Evolutionary conservation across 1,140 invertebrate genomes (phyloP).

Genomic region (Mercenaria mercenaria): DNA sequence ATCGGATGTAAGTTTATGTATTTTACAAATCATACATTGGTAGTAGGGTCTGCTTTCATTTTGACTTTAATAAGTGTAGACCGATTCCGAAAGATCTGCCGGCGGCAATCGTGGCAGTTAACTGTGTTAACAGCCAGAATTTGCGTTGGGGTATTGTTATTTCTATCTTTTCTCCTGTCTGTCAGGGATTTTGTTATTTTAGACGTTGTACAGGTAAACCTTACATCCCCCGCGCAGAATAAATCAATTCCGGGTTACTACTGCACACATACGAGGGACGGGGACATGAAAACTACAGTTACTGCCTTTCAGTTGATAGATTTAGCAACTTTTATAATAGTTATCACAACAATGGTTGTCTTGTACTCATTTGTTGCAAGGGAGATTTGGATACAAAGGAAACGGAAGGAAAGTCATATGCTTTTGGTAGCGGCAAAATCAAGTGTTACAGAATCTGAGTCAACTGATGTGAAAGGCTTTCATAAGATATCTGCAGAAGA

Average conservation of each 20-base stretch:
- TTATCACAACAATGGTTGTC: not conserved
- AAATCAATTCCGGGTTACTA: not conserved
- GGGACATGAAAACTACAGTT: not conserved
- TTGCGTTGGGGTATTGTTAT: too few relatives aligned
- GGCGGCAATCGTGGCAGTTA: not conserved
- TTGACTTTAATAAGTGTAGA: not conserved
- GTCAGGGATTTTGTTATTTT: too few relatives aligned
- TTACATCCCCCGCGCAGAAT: not conserved
- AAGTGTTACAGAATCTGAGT: not conserved
- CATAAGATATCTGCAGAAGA: not conserved
- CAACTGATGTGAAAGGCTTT: not conserved
- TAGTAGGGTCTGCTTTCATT: too few relatives aligned
- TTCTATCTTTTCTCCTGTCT: too few relatives aligned
- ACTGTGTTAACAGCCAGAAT: not conserved
- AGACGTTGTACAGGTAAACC: not conserved
- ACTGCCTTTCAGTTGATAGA: not conserved
- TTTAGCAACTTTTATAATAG: not conserved
- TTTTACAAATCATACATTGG: too few relatives aligned
- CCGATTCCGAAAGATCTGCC: slow-evolving; percentile 4
- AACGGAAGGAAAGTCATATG: not conserved
- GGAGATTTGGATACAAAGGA: not conserved
- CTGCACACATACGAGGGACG: not conserved
- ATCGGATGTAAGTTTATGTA: too few relatives aligned
- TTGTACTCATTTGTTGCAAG: not conserved
- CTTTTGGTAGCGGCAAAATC: not conserved